Percentiles rank a stretch among this genome's conserved stretches.
Conservation (phyloP, 2,888 invertebrate species). For the Neuroscelio doddi region DNA sequence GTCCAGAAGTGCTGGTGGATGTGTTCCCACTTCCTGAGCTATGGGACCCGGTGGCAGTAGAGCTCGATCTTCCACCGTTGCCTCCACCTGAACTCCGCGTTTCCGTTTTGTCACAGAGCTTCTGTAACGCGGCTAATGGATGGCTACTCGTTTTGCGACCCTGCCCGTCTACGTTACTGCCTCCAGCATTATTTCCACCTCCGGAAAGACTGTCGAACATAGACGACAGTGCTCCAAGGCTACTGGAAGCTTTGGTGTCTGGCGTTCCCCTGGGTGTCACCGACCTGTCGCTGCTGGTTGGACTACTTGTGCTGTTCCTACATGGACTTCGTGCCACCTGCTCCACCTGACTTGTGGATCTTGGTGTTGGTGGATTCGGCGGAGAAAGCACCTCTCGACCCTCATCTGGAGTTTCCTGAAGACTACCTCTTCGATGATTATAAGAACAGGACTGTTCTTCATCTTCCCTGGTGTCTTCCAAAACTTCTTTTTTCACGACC, state of each 20-base stretch:
- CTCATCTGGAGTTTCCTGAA: constrained; percentile 70
- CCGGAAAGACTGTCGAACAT: constrained; percentile 92
- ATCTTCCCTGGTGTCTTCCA: constrained; percentile 75
- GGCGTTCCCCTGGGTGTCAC: constrained; percentile 82
- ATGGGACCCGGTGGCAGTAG: constrained; percentile 70
- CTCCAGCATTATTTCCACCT: constrained; percentile 63
- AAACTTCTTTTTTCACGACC: constrained; percentile 78
- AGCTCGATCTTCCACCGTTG: constrained; percentile 70
- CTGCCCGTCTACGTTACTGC: constrained; percentile 73
- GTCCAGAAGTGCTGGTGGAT: constrained; percentile 58
- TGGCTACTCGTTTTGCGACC: constrained; percentile 85
- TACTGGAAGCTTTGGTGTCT: constrained; percentile 75
- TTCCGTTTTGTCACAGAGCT: constrained; percentile 96
- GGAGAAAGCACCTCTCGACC: constrained; percentile 67
- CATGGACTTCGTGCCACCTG: constrained; percentile 76
- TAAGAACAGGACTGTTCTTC: constrained; percentile 66
- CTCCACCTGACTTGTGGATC: constrained; percentile 74
- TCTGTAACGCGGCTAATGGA: constrained; percentile 94
- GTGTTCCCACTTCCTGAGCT: constrained; percentile 69
- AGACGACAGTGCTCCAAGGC: constrained; percentile 87
- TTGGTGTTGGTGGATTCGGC: constrained; percentile 72
- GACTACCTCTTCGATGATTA: constrained; percentile 59
- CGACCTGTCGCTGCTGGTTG: constrained; percentile 84
- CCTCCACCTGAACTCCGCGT: constrained; percentile 75
- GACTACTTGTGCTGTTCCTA: constrained; percentile 78